Conservation (phyloP, 2,888 invertebrate species). For the Andrena chrysosceles region DNA sequence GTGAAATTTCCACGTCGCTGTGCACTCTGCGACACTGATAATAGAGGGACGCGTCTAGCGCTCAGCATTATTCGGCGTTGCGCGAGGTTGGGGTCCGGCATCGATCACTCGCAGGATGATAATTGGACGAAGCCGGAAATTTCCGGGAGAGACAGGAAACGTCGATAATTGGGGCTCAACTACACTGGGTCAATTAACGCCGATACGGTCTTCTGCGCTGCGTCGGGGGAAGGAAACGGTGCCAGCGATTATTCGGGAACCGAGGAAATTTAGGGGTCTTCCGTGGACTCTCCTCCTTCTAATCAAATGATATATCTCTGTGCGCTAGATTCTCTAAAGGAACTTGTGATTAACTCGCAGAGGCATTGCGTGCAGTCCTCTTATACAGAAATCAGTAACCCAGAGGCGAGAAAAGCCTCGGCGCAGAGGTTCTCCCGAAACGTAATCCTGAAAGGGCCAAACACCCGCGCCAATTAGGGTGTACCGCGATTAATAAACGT, state of each 20-base stretch:
- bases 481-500: constrained; percentile 10
- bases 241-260: constrained; percentile 14
- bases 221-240: not conserved
- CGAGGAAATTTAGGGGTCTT: not conserved
- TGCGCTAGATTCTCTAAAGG: too few relatives aligned
- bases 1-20: constrained; percentile 43
- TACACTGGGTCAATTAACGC: constrained; percentile 42
- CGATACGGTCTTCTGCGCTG: constrained; percentile 16
- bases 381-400: not conserved
- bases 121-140: constrained; percentile 52
- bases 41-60: constrained; percentile 30
- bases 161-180: constrained; percentile 33
- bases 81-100: constrained; percentile 9
- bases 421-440: not conserved
- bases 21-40: constrained; percentile 18
- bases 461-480: not conserved
- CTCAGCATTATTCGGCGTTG: constrained; percentile 8
- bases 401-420: constrained; percentile 1
- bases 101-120: constrained; percentile 53
- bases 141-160: constrained; percentile 34
- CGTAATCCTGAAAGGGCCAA: not conserved
- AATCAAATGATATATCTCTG: too few relatives aligned
- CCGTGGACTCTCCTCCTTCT: not conserved
- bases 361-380: not conserved
- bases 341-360: too few relatives aligned